Evolutionary conservation across 2,888 invertebrate species (phyloP), one percentile per base, ranked within the genome.

Genomic region (Trilocha varians): DNA sequence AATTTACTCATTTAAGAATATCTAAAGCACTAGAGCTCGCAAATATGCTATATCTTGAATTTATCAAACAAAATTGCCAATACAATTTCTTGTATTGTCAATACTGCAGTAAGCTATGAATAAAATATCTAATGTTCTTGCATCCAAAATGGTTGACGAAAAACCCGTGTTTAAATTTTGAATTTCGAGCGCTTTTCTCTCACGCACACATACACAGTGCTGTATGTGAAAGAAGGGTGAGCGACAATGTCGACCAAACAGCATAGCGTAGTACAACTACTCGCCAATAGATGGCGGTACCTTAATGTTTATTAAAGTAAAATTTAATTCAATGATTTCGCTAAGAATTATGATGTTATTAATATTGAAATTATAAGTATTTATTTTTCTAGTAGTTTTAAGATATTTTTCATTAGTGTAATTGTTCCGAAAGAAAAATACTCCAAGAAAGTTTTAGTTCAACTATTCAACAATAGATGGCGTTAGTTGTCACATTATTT

Each of bases 161-260:
- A 14, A 18, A 14, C 38, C 5, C 14, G 3, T 35, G 38, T 15
- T 36, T 37, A 25, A 48, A 53, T 55, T 67, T 68, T 56, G 55
- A 75, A 73, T 70, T 74, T 70, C 53, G 71, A 60, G 70, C 69
- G 71, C 68, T 59, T 63, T 65, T 53, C 57, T 9, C 5, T 45
- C 46, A 71, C 71, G 39, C 78, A 77, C 77, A 78, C 78, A 70
- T 48, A 40, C 18, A 56, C 32, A 52, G 0, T 0, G 3, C 32
- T 45, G 46, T 40, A 36, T 59, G 48, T 65, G 57, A 36, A 51
- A 55, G 48, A 48, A 52, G 52, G 53, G 45, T 49, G 37, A 36
- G 16, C 40, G 48, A 53, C 41, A 36, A 6, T 36, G 66, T 64
- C 62, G 70, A 54, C 75, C 70, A 70, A 73, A 49, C 71, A 74